phyloP scores from a whole-genome alignment of 2,888 invertebrate genomes.

The Pristionchus japonicus region DNA sequence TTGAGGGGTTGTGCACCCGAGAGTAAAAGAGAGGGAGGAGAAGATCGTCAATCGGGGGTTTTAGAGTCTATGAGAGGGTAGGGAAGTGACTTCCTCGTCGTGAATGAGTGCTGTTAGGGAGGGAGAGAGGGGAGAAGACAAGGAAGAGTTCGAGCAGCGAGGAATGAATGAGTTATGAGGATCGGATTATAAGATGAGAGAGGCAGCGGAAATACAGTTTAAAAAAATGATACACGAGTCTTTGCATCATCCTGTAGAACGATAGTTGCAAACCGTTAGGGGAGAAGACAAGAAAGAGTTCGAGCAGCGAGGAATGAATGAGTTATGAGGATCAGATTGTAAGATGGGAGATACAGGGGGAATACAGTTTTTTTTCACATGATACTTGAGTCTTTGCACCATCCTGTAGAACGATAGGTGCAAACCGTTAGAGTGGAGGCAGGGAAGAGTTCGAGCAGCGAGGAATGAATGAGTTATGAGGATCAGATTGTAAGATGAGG shows the following conservation, averaged over 20 bases:
- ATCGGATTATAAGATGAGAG: too few relatives aligned
- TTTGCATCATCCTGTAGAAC: too few relatives aligned
- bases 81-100: neutral
- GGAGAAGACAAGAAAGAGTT: constrained; percentile 1
- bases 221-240: too few relatives aligned
- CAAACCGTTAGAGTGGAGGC: too few relatives aligned
- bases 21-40: neutral
- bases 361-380: too few relatives aligned
- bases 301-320: neutral
- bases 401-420: too few relatives aligned
- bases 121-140: too few relatives aligned
- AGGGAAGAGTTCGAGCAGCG: neutral
- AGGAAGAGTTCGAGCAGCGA: neutral
- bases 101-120: neutral
- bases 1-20: neutral
- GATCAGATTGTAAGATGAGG: too few relatives aligned
- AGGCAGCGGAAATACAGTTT: too few relatives aligned
- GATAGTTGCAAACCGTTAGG: too few relatives aligned
- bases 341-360: too few relatives aligned
- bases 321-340: neutral
- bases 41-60: constrained; percentile 20
- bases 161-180: neutral
- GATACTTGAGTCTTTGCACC: too few relatives aligned
- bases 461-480: neutral
- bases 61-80: neutral